Conservation (phyloP, 2,888 invertebrate species). For the Drosophila anomalata region DNA sequence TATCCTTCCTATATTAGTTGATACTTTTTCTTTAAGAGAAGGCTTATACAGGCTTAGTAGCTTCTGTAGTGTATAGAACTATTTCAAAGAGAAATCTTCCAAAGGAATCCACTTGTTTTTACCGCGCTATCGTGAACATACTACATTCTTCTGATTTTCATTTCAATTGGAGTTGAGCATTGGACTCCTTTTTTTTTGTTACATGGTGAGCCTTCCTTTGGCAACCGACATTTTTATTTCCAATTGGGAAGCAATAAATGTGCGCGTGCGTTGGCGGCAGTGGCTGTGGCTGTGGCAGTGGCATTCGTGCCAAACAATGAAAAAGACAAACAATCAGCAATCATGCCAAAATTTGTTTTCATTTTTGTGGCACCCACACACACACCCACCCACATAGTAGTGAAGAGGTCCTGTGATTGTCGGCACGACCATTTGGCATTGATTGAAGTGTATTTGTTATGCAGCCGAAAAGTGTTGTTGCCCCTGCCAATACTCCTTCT, state of each 20-base stretch:
- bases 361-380: slow-evolving; percentile 75
- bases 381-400: slow-evolving; percentile 5
- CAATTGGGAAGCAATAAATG: slow-evolving; percentile 77
- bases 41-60: too few species aligned
- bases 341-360: slow-evolving; percentile 80
- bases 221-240: slow-evolving; percentile 72
- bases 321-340: slow-evolving; percentile 78
- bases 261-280: slow-evolving; percentile 71
- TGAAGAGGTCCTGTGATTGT: slow-evolving; percentile 60
- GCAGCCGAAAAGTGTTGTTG: slow-evolving; percentile 64
- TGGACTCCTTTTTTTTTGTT: slow-evolving; percentile 25
- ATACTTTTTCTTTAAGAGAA: too few species aligned
- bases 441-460: slow-evolving; percentile 79
- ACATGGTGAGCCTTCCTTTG: slow-evolving; percentile 24
- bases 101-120: slow-evolving; percentile 10
- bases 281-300: slow-evolving; percentile 60
- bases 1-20: too few species aligned
- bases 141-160: slow-evolving; percentile 53
- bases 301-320: slow-evolving; percentile 70
- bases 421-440: slow-evolving; percentile 72
- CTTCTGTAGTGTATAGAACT: slow-evolving; percentile 10
- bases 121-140: slow-evolving; percentile 24
- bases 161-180: slow-evolving; percentile 58
- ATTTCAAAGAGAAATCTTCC: rapidly evolving
- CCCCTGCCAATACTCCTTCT: slow-evolving; percentile 23